phyloP scores from a whole-genome alignment of 2,888 invertebrate species.

The Coecobrya sp. region DNA sequence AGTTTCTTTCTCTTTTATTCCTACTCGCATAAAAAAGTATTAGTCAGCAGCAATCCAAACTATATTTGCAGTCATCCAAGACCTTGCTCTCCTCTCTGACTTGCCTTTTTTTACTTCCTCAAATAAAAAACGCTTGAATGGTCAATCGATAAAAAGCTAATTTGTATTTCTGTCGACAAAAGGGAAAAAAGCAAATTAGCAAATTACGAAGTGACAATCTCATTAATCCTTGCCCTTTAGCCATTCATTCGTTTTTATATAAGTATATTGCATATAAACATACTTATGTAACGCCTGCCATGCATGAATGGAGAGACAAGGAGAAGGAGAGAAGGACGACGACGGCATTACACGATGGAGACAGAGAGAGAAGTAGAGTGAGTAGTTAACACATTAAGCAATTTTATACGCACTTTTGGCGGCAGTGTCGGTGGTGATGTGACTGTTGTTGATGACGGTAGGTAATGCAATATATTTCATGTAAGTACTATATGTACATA shows the following conservation, averaged over 20 bases:
- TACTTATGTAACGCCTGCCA: background rate
- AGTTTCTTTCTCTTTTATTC: background rate
- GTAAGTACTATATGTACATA: background rate
- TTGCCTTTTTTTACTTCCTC: slow-evolving; percentile 37
- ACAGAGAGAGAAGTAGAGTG: slow-evolving; percentile 1
- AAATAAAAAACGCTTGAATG: slow-evolving; percentile 74
- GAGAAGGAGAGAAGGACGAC: background rate
- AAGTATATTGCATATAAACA: background rate
- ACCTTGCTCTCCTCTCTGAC: background rate
- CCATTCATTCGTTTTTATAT: slow-evolving; percentile 28
- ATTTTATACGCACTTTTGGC: slow-evolving; percentile 68
- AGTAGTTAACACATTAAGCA: slow-evolving; percentile 71
- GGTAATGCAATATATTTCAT: background rate
- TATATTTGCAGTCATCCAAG: background rate
- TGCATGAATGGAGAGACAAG: background rate
- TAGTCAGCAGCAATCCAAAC: background rate
- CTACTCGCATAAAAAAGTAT: background rate
- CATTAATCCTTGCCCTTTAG: slow-evolving; percentile 75
- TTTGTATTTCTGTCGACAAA: slow-evolving; percentile 82
- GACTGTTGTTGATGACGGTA: background rate
- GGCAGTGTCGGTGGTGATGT: background rate
- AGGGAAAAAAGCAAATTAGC: slow-evolving; percentile 80
- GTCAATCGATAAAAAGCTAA: slow-evolving; percentile 81
- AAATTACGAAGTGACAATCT: slow-evolving; percentile 78
- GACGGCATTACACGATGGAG: background rate